Base-by-base conservation (phyloP, 2,888 invertebrate genomes). In the Tipula unca region DNA sequence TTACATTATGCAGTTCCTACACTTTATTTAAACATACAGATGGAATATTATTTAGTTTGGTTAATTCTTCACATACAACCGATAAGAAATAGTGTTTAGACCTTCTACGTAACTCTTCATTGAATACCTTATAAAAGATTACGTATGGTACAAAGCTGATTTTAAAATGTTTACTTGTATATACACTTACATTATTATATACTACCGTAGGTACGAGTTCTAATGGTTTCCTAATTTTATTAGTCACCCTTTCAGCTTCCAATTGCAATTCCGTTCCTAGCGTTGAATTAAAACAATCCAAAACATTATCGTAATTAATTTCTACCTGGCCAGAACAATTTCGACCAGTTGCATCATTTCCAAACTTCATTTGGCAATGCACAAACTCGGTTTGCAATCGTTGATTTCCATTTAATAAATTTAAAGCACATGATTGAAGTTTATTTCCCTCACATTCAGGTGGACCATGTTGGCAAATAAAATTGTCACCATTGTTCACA, bases 401-500 rank as follows among this genome's bases (percentile, higher is more conserved):
- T 88, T 91, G 91, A 87, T 91, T 88, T 29, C 87, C 39, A 88
- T 87, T 87, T 88, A 91, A 88, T 86, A 88, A 88, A 42, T 89
- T 88, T 85, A 94, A 88, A 1, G 92, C 91, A 88, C 94, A 94
- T 84, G 93, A 93, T 88, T 94, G 93, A 48, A 94, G 90, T 86
- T 92, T 90, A 88, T 94, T 94, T 3, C 94, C 94, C 82, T 90
- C 89, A 87, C 94, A 94, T 88, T 94, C 94, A 0, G 89, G 87
- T 0, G 93, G 91, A 0, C 94, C 94, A 88, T 94, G 94, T 89
- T 94, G 94, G 88, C 94, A 94, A 86, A 90, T 88, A 87, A 94
- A 94, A 0, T 91, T 89, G 29, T 88, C 88, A 36, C 91, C 89
- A 5, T 91, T 91, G 8, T 89, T 87, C 82, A 87, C 86, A 3